Evolutionary conservation across 2,888 invertebrate genomes (phyloP), one percentile per base, ranked within the genome.

Genomic region (Napeogenes sylphis): DNA sequence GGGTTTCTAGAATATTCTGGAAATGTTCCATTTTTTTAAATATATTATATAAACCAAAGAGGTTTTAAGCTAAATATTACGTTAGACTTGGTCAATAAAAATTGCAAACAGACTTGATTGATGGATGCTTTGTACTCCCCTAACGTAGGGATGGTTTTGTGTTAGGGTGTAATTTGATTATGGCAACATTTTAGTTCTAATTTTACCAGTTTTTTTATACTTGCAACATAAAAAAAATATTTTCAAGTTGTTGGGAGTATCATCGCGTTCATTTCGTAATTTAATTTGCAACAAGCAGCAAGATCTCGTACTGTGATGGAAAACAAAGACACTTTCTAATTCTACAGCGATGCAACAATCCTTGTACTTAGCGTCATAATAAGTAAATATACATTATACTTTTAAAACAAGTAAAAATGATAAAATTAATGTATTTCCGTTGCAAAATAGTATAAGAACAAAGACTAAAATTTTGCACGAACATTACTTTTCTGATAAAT

Each of bases 31-130:
- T 42, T 42, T 42, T 21, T 21, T 21, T 21, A 1, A 21, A 21
- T 21, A 21, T 21, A 21, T 21, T 21, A 21, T 21, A 21, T 21
- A 21, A 21, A 21, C 21, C 21, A 21, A 21, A 3, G 8, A 42
- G 42, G 8, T 42, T 42, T 2, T 42, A 42, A 42, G 8, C 3
- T 6, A 10, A 42, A 42, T 10, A 42, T 42, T 10, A 10, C 51
- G 47, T 47, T 47, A 30, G 21, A 51, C 8, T 51, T 30, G 47
- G 47, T 51, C 21, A 30, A 51, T 51, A 51, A 51, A 51, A 51
- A 30, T 30, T 51, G 30, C 51, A n/a, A 51, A 51, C 56, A 35
- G 32, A 30, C 45, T 63, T 63, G 65, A 66, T 66, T 66, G 65
- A 66, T 64, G 53, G 21, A 51, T n/a, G 53, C 54, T 42, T 59